Base-by-base conservation (phyloP, 2,888 invertebrate genomes). In the Pharmacophagus antenor region DNA sequence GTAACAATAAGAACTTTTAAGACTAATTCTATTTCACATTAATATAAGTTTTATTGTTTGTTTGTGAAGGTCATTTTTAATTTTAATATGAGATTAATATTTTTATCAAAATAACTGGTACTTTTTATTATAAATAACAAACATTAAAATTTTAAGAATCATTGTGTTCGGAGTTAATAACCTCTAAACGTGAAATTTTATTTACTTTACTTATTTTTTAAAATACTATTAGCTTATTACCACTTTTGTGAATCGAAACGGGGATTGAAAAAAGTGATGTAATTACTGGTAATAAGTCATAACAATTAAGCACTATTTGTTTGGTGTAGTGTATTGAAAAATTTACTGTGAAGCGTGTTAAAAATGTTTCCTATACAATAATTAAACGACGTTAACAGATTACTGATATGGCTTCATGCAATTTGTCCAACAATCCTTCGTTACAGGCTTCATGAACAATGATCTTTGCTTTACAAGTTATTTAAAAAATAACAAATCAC, bases 341-440 rank as follows among this genome's bases (percentile, higher is more conserved):
- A n/a, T n/a, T n/a, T n/a, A n/a, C n/a, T n/a, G n/a, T n/a, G n/a
- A n/a, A n/a, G n/a, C n/a, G n/a, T n/a, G n/a, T n/a, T n/a, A n/a
- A n/a, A n/a, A 44, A 44, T 44, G 42, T 10, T 5, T 3, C 42
- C 17, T 18, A 15, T 48, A 56, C 41, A 15, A 18, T 22, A 23
- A 56, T 56, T 49, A 56, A 56, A 50, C 27, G 56, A 41, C 20
- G 44, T 37, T 51, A 51, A 51, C 46, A 46, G 46, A 47, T 47
- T 21, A 52, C 42, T 23, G 18, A 46, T 58, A 58, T 20, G 53
- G 58, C 58, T 49, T 58, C 58, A 54, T 53, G 53, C 41, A 53
- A 23, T 46, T 37, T 58, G 58, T 47, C n/a, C 20, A 44, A 44
- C 53, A 18, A 8, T 42, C 42, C 4, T n/a, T 51, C 20, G 31